A percentile compares a stretch with the other conserved stretches of the same genome.
phyloP scores from a whole-genome alignment of 2,797 vertebrate species.

The Melanotaenia boesemani region DNA sequence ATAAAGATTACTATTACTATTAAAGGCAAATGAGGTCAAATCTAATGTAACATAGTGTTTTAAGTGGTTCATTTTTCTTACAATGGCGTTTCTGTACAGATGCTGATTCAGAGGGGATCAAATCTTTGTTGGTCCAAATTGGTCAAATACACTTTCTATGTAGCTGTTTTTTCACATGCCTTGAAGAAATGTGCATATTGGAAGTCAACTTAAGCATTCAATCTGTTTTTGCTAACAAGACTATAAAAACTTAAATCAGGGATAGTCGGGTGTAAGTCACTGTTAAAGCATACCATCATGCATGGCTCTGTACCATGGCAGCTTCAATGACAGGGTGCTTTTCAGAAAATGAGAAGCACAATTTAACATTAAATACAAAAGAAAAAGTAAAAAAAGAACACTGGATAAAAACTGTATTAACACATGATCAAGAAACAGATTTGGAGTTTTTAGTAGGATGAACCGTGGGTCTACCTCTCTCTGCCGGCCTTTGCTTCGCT shows the following conservation, averaged over 20 bases:
- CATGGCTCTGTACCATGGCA: slow-evolving; percentile 26
- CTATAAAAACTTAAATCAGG: slow-evolving; percentile 8
- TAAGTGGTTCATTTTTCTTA: too few species aligned
- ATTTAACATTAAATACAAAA: too few species aligned
- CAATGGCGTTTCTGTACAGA: too few species aligned
- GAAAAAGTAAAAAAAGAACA: too few species aligned
- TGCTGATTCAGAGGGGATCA: neutral
- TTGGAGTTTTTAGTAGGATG: too few species aligned
- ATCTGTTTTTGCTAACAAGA: neutral
- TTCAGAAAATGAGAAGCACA: too few species aligned
- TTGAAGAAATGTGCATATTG: neutral
- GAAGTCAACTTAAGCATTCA: neutral
- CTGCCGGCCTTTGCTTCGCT: slow-evolving; percentile 36
- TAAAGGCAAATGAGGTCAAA: too few species aligned
- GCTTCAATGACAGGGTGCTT: slow-evolving; percentile 12
- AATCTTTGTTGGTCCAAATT: neutral
- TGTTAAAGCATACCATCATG: slow-evolving; percentile 19
- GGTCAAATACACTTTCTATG: neutral
- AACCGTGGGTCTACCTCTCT: slow-evolving; percentile 13
- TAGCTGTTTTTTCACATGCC: neutral
- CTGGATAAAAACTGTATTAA: too few species aligned
- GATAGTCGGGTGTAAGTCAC: slow-evolving; percentile 1
- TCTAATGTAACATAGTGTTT: too few species aligned
- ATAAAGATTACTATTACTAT: too few species aligned
- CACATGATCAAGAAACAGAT: too few species aligned